phyloP scores from a whole-genome alignment of 1,140 invertebrate species.

The Lethocerus indicus region DNA sequence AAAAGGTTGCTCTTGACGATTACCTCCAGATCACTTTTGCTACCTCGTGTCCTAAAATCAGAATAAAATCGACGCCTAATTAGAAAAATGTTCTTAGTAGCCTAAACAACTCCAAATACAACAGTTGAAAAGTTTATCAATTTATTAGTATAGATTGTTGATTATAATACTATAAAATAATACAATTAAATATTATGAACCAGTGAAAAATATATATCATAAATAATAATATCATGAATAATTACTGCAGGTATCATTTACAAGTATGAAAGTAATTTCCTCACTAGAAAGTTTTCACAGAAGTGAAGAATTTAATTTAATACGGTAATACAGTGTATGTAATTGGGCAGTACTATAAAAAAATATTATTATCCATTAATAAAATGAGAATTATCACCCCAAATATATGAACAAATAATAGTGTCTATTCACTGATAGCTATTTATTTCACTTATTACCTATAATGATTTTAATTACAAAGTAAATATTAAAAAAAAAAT shows the following conservation, averaged over 20 bases:
- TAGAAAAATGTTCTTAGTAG: neutral
- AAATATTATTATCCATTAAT: too few relatives aligned
- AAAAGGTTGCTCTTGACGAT: slow-evolving; percentile 9
- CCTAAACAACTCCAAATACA: too few relatives aligned
- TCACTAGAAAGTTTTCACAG: neutral
- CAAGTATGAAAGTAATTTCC: too few relatives aligned
- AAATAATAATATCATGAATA: neutral
- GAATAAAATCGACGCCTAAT: neutral
- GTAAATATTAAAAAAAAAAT: too few relatives aligned
- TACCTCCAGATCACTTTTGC: slow-evolving; percentile 14
- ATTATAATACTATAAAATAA: neutral
- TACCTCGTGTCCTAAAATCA: slow-evolving; percentile 15
- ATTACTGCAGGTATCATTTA: too few relatives aligned
- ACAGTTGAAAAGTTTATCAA: neutral
- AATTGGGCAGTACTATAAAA: too few relatives aligned
- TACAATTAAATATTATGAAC: neutral
- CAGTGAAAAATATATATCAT: neutral
- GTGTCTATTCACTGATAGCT: too few relatives aligned
- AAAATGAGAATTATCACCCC: too few relatives aligned
- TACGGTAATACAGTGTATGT: neutral
- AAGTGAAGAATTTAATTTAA: neutral
- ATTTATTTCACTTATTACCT: too few relatives aligned
- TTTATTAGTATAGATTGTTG: neutral
- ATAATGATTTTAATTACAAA: too few relatives aligned
- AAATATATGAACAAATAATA: too few relatives aligned